A percentile compares a stretch with the other conserved stretches of the same genome.
phyloP scores from a whole-genome alignment of 2,797 vertebrate genomes.

The Antennarius maculatus region DNA sequence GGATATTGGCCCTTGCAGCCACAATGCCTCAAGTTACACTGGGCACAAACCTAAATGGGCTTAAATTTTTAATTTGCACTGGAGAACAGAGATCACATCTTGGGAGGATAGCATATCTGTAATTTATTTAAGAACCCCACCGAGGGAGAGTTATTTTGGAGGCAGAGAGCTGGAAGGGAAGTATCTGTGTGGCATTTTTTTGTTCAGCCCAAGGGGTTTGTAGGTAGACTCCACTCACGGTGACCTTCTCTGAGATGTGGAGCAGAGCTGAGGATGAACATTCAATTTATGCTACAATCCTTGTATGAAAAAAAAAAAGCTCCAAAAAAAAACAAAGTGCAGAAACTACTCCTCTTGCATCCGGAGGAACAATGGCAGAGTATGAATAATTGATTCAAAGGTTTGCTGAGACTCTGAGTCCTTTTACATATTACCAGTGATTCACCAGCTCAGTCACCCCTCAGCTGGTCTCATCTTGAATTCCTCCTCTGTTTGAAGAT shows the following conservation, averaged over 20 bases:
- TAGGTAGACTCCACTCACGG: constrained; percentile 60
- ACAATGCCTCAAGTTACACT: constrained; percentile 74
- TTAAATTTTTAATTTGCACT: constrained; percentile 82
- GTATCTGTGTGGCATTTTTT: constrained; percentile 65
- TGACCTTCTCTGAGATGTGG: constrained; percentile 65
- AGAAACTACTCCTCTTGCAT: constrained; percentile 37
- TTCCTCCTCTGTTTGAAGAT: constrained; percentile 39
- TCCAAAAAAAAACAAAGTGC: constrained; percentile 34
- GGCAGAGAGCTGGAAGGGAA: constrained; percentile 56
- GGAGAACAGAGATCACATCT: constrained; percentile 81
- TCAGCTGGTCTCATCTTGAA: constrained; percentile 38
- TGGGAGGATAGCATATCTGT: constrained; percentile 76
- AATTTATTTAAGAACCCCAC: constrained; percentile 80
- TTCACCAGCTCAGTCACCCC: constrained; percentile 39
- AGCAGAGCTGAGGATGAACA: constrained; percentile 45
- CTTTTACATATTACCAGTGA: constrained; percentile 51
- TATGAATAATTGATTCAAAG: constrained; percentile 68
- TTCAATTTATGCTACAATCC: constrained; percentile 61
- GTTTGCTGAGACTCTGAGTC: constrained; percentile 62
- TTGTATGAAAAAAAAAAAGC: constrained; percentile 41
- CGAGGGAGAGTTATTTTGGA: constrained; percentile 75
- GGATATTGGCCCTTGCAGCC: constrained; percentile 67
- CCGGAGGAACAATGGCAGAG: constrained; percentile 44
- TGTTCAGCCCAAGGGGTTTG: constrained; percentile 62
- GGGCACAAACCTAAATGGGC: constrained; percentile 78